Base-by-base conservation (phyloP, 2,113 vertebrate species). In the Egretta garzetta region DNA sequence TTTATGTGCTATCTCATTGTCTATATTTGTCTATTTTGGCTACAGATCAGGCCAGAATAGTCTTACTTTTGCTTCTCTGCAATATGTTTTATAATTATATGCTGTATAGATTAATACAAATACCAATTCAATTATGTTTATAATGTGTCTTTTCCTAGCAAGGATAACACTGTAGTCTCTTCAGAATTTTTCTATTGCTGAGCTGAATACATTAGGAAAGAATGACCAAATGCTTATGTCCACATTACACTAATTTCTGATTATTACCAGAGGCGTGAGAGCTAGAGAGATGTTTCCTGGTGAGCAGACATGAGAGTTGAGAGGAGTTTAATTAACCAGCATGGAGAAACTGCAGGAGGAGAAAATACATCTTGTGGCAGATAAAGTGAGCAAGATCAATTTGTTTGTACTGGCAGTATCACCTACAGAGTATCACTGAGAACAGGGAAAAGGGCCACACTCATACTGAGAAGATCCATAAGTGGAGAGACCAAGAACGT, bases 301-400 rank as follows among this genome's bases (percentile, higher is more conserved):
- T 88, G 74, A 88, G 83, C 68, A 96, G 63, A 47, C 47, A 11
- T 35, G 35, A 60, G 43, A 81, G 50, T 17, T 67, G 64, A 93
- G 72, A 74, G 60, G 41, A 67, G 72, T 86, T 94, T 80, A 86
- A 88, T 94, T 93, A 96, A 86, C 45, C 66, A 70, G 50, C 15
- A 2, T 79, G 58, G 37, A 53, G 74, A 77, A 85, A 55, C 39
- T 77, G 55, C 76, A 80, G 68, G 63, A 90, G 68, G 59, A 92
- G 52, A 83, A 88, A 72, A 90, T 83, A 52, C 12, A 68, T 79
- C 60, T 86, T 77, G 66, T 71, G 49, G 32, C 43, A 73, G 41
- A 30, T 56, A 74, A 85, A 87, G 63, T 22, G 60, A 93, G 68
- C 37, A 67, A 91, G 80, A 94, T 92, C 7, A 13, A 77, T 93